Evolutionary conservation across 2,888 invertebrate species (phyloP).

Genomic region (Zhuqinia jingwanae): DNA sequence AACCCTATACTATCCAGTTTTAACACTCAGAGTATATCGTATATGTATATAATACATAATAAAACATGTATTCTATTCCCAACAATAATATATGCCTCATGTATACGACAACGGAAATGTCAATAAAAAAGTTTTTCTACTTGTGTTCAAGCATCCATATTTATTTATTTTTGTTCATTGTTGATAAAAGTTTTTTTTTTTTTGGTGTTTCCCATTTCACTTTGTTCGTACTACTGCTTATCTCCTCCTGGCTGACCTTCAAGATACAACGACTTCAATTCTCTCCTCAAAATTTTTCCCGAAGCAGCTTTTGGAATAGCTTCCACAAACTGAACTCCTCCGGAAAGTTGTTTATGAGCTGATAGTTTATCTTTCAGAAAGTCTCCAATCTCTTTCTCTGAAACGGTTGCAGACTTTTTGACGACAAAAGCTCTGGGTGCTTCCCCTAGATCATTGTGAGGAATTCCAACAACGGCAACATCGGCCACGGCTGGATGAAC

Average conservation of each 20-base stretch:
- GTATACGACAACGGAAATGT: not conserved
- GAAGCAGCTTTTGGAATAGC: constrained; percentile 88
- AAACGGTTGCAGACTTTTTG: constrained; percentile 80
- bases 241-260: constrained; percentile 39
- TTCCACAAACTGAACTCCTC: constrained; percentile 87
- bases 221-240: not conserved
- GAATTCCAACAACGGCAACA: constrained; percentile 91
- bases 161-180: not conserved
- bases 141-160: not conserved
- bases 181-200: not conserved
- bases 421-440: constrained; percentile 89
- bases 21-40: too few species aligned
- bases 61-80: too few species aligned
- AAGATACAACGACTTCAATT: constrained; percentile 81
- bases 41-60: too few species aligned
- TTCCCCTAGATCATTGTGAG: constrained; percentile 87
- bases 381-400: constrained; percentile 84
- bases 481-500: constrained; percentile 89
- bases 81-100: too few species aligned
- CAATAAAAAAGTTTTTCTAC: not conserved
- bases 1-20: too few species aligned
- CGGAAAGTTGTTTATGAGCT: constrained; percentile 88
- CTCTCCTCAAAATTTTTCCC: constrained; percentile 89
- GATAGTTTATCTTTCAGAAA: constrained; percentile 87
- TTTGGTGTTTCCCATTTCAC: too few species aligned